Conservation (phyloP, 2,797 vertebrate species). For the Coccyzus lansbergi region DNA sequence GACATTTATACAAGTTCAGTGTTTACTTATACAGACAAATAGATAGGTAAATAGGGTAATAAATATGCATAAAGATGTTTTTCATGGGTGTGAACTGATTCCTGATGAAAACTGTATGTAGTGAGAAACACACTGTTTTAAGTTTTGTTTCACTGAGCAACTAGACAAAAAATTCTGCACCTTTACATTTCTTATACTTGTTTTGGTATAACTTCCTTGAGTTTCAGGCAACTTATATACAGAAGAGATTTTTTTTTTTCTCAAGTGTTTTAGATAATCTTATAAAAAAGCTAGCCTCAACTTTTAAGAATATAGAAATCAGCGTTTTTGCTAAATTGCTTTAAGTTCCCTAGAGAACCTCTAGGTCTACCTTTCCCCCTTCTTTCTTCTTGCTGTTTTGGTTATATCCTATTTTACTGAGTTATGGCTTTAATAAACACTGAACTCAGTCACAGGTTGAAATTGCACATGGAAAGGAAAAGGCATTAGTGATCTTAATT, state of each 20-base stretch:
- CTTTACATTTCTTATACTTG: neutral
- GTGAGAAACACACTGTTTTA: neutral
- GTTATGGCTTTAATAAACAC: slow-evolving; percentile 67
- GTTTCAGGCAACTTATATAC: neutral
- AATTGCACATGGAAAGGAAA: slow-evolving; percentile 30
- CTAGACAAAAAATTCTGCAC: neutral
- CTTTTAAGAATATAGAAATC: slow-evolving; percentile 38
- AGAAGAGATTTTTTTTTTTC: neutral
- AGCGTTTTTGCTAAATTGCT: slow-evolving; percentile 55
- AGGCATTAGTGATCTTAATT: neutral
- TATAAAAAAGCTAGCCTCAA: neutral
- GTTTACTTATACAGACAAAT: neutral
- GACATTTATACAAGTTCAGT: neutral
- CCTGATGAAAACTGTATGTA: neutral
- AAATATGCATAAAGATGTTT: neutral
- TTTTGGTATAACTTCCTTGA: neutral
- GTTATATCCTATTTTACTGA: slow-evolving; percentile 53
- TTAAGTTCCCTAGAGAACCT: slow-evolving; percentile 18
- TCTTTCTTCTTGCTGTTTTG: slow-evolving; percentile 31
- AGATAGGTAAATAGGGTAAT: neutral
- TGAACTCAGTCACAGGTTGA: slow-evolving; percentile 51
- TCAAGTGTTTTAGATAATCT: neutral
- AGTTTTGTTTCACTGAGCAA: neutral
- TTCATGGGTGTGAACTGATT: neutral
- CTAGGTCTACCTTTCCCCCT: neutral